Evolutionary conservation across 2,797 vertebrate species (phyloP).

Genomic region (Chaetophractus vellerosus): DNA sequence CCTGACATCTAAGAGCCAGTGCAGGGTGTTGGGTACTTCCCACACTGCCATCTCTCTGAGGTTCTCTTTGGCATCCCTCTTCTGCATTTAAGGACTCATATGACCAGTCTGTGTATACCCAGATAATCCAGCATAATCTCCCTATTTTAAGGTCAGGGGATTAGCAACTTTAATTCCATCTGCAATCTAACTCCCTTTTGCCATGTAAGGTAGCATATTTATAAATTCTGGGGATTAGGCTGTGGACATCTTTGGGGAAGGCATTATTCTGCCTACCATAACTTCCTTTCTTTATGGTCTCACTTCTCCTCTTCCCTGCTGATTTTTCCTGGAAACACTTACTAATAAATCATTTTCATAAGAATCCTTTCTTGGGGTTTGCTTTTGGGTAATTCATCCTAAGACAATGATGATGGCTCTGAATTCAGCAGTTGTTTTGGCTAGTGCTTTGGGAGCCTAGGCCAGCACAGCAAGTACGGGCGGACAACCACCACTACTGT

Average conservation of each 20-base stretch:
- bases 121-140: neutral
- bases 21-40: neutral
- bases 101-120: neutral
- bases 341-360: neutral
- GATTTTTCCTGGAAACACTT: neutral
- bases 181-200: neutral
- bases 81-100: neutral
- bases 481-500: accelerated
- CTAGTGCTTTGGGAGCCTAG: neutral
- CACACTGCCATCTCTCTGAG: neutral
- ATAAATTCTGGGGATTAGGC: neutral
- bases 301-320: neutral
- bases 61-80: neutral
- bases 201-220: neutral
- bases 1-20: neutral
- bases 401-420: neutral
- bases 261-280: neutral
- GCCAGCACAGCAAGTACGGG: neutral
- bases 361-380: neutral
- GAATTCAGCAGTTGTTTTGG: neutral
- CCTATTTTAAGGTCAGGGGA: neutral
- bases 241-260: neutral
- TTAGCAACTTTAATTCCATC: neutral
- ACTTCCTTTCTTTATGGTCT: neutral
- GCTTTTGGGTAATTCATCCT: neutral